Evolutionary conservation across 2,888 invertebrate genomes (phyloP).

Genomic region (Synanthedon tipuliformis): DNA sequence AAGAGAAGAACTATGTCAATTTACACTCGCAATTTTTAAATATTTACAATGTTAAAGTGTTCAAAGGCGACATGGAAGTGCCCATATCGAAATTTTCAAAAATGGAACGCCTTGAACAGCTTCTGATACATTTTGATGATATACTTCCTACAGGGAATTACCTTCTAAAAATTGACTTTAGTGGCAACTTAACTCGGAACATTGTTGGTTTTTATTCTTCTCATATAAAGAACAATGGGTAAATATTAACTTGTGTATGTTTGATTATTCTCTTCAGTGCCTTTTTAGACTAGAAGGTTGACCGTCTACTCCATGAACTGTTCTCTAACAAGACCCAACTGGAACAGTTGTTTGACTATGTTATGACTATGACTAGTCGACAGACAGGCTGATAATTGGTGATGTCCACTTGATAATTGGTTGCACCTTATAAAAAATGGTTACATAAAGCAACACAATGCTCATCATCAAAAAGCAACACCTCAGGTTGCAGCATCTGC

Average conservation of each 20-base stretch:
- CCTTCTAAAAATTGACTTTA: conserved; percentile 70
- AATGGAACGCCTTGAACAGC: conserved; percentile 39
- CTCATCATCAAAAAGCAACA: too few species aligned
- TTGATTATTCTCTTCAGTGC: too few species aligned
- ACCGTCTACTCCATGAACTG: too few species aligned
- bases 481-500: too few species aligned
- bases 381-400: too few species aligned
- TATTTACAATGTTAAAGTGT: conserved; percentile 50
- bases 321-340: too few species aligned
- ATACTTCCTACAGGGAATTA: conserved; percentile 47
- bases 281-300: too few species aligned
- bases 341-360: too few species aligned
- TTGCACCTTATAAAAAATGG: too few species aligned
- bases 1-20: conserved; percentile 49
- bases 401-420: too few species aligned
- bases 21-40: conserved; percentile 72
- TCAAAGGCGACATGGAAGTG: conserved; percentile 25
- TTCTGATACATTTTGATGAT: conserved; percentile 36
- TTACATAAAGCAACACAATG: too few species aligned
- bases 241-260: conserved; percentile 3
- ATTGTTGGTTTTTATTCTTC: conserved; percentile 82
- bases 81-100: conserved; percentile 32
- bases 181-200: conserved; percentile 73
- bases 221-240: conserved; percentile 68
- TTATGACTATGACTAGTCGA: too few species aligned